A percentile compares a stretch with the other conserved stretches of the same genome.
Conservation (phyloP, 1,140 invertebrate genomes). For the Melanaphis sacchari region DNA sequence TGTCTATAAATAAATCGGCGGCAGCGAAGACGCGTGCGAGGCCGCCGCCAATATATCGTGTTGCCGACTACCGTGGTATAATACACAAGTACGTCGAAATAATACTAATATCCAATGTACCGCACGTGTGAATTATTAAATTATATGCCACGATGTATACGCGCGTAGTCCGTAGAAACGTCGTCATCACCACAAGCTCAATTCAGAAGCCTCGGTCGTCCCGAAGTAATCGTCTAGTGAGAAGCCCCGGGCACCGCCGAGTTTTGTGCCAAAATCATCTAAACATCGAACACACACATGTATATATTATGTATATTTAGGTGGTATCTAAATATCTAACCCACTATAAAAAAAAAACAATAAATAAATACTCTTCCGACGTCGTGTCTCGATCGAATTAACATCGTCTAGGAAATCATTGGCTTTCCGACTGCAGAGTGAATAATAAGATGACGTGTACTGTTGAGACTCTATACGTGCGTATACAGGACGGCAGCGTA, state of each 20-base stretch:
- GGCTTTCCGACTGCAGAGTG: neutral
- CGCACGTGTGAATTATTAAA: neutral
- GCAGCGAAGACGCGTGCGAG: neutral
- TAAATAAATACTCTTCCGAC: too few relatives aligned
- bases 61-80: neutral
- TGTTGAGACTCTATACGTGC: too few relatives aligned
- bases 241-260: neutral
- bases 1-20: constrained; percentile 18
- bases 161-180: too few relatives aligned
- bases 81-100: neutral
- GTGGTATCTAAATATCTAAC: neutral
- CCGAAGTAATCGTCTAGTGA: neutral
- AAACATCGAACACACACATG: neutral
- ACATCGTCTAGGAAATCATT: neutral
- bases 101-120: neutral
- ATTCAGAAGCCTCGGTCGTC: too few relatives aligned
- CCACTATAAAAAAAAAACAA: neutral
- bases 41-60: neutral
- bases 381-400: neutral
- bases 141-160: too few relatives aligned
- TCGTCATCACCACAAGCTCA: too few relatives aligned
- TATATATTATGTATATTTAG: too few relatives aligned
- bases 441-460: neutral
- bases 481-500: neutral
- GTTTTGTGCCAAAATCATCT: neutral